Conservation (phyloP, 37 sponge, comb jelly and placozoan genomes). For the Mnemiopsis leidyi region DNA sequence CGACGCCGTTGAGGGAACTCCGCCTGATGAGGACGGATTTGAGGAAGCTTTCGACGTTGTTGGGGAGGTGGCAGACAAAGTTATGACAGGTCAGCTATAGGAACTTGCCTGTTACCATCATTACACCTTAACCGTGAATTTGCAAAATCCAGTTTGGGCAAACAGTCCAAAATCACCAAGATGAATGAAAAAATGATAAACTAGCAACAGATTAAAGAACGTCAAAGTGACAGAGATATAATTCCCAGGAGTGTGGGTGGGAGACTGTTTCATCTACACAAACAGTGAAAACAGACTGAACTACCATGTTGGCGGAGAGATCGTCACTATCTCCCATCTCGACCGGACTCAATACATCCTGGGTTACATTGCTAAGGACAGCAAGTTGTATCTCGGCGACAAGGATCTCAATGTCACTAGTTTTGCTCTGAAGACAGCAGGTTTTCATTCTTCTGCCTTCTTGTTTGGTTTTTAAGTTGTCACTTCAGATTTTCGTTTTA, state of each 20-base stretch:
- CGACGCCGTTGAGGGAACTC: conserved; percentile 74
- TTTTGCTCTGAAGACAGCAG: conserved; percentile 74
- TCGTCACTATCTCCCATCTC: conserved; percentile 91
- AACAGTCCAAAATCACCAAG: no score
- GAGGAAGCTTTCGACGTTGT: conserved; percentile 85
- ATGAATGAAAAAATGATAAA: no score
- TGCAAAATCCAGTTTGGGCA: no score
- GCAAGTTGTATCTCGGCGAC: conserved; percentile 90
- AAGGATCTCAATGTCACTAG: conserved; percentile 84
- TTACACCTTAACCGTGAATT: neutral
- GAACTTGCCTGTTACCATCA: no score
- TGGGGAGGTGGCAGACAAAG: conserved; percentile 30
- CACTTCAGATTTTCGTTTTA: neutral
- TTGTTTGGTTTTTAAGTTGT: neutral
- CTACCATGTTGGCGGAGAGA: conserved; percentile 96
- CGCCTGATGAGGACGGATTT: conserved; percentile 77
- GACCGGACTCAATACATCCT: conserved; percentile 88
- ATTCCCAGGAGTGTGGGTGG: conserved; percentile 86
- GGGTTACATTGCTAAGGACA: conserved; percentile 91
- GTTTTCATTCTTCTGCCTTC: neutral
- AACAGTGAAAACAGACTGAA: conserved; percentile 88
- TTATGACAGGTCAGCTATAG: neutral
- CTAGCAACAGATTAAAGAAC: no score
- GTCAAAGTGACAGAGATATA: no score
- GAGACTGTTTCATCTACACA: conserved; percentile 97